phyloP scores from a whole-genome alignment of 2,888 invertebrate genomes.

The Synergus laeviventris region DNA sequence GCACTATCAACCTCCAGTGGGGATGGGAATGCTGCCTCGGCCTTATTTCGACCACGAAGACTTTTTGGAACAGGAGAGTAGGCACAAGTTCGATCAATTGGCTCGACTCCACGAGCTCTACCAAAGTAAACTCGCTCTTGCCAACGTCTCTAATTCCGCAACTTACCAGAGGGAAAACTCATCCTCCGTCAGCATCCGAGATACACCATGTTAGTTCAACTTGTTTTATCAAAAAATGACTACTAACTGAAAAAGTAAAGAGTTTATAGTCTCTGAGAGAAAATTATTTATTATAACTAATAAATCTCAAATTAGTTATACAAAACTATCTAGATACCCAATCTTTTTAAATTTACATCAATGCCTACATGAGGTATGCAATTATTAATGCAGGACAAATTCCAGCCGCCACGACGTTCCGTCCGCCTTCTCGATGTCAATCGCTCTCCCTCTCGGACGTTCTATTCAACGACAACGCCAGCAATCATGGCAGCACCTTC shows the following conservation, averaged over 20 bases:
- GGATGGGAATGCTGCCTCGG: constrained; percentile 69
- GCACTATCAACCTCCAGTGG: constrained; percentile 69
- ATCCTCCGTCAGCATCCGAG: constrained; percentile 69
- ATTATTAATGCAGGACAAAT: constrained; percentile 62
- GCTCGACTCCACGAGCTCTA: constrained; percentile 89
- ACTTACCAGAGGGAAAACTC: constrained; percentile 78
- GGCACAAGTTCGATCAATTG: constrained; percentile 86
- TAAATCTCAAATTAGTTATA: too few species aligned
- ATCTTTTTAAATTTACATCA: background rate
- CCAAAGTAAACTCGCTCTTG: constrained; percentile 86
- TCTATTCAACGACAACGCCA: constrained; percentile 82
- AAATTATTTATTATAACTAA: too few species aligned
- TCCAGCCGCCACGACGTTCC: constrained; percentile 71
- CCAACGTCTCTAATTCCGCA: constrained; percentile 82
- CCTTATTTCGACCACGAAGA: constrained; percentile 76
- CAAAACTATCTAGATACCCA: background rate
- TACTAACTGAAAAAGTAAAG: constrained; percentile 24
- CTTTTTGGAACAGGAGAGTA: constrained; percentile 76
- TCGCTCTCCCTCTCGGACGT: constrained; percentile 85
- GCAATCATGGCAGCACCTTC: constrained; percentile 88
- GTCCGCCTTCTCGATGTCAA: constrained; percentile 82
- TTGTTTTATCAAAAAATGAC: constrained; percentile 19
- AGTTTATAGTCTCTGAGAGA: too few species aligned
- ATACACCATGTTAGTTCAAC: constrained; percentile 71
- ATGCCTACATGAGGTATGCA: constrained; percentile 19